Conservation (phyloP, 2,797 vertebrate species). For the Scarus forsteni region DNA sequence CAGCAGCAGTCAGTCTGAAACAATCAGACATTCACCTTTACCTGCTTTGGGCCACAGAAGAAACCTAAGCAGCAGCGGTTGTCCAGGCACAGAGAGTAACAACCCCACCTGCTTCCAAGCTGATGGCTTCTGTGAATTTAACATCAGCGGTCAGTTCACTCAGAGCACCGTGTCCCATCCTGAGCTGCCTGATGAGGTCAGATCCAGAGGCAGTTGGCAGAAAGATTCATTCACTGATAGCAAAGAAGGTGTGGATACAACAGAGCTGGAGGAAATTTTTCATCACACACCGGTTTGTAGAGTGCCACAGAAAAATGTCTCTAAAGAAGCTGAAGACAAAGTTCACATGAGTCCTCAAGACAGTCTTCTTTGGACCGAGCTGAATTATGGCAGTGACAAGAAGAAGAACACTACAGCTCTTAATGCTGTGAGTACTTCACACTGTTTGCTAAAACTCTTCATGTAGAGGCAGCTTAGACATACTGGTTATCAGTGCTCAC, state of each 20-base stretch:
- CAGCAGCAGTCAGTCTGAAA: slow-evolving; percentile 76
- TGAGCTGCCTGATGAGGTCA: slow-evolving; percentile 36
- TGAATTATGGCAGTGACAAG: slow-evolving; percentile 77
- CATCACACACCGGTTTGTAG: slow-evolving; percentile 42
- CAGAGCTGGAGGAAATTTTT: slow-evolving; percentile 73
- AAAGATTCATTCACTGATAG: slow-evolving; percentile 47
- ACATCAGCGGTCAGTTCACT: slow-evolving; percentile 23
- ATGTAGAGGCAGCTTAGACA: not conserved
- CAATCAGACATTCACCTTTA: slow-evolving; percentile 42
- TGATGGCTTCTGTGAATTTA: slow-evolving; percentile 42
- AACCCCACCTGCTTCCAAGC: slow-evolving; percentile 37
- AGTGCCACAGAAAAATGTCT: slow-evolving; percentile 42
- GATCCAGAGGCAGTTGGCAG: slow-evolving; percentile 41
- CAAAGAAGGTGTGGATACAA: slow-evolving; percentile 61
- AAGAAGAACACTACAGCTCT: slow-evolving; percentile 89
- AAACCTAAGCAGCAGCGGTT: slow-evolving; percentile 23
- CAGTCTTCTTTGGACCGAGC: slow-evolving; percentile 57
- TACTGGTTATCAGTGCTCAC: not conserved
- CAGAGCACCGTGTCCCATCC: slow-evolving; percentile 27
- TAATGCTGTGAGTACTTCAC: slow-evolving; percentile 89
- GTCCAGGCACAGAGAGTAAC: slow-evolving; percentile 18
- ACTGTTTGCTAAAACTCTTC: not conserved
- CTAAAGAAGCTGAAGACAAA: slow-evolving; percentile 49
- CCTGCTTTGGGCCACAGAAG: slow-evolving; percentile 42
- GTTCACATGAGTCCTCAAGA: slow-evolving; percentile 31